Conservation (phyloP, 2,113 vertebrate species). For the Lutjanus erythropterus region DNA sequence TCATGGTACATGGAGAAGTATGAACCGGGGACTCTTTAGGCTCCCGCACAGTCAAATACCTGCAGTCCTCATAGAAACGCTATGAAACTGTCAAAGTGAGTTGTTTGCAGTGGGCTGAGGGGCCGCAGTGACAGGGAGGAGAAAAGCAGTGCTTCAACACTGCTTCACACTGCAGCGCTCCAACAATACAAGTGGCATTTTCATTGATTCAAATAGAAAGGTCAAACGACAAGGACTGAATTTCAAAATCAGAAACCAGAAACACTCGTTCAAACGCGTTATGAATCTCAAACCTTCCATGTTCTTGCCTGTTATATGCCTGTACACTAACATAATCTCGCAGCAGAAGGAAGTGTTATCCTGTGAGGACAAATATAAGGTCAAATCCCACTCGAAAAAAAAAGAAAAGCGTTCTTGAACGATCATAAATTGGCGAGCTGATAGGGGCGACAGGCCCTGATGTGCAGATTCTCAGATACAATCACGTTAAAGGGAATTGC, state of each 20-base stretch:
- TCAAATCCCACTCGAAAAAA: constrained; percentile 22
- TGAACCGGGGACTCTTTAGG: constrained; percentile 5
- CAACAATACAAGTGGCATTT: constrained; percentile 29
- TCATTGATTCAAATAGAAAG: constrained; percentile 48
- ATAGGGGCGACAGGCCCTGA: constrained; percentile 55
- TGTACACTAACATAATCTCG: background rate
- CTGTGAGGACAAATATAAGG: constrained; percentile 52
- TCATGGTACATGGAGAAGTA: constrained; percentile 7
- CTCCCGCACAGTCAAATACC: constrained; percentile 46
- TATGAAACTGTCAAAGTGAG: constrained; percentile 69
- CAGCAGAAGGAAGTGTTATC: constrained; percentile 15
- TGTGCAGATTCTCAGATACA: constrained; percentile 75
- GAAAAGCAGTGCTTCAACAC: constrained; percentile 34
- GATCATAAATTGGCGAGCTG: constrained; percentile 60
- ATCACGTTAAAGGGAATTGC: constrained; percentile 78
- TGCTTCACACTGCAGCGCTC: constrained; percentile 47
- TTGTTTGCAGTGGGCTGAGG: constrained; percentile 64
- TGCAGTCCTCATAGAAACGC: constrained; percentile 53
- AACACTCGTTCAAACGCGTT: constrained; percentile 6
- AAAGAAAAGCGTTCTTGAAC: constrained; percentile 6
- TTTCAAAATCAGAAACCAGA: constrained; percentile 15
- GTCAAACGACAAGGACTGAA: constrained; percentile 42
- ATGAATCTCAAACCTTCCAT: constrained; percentile 11
- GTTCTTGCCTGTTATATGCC: background rate
- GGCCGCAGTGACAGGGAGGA: constrained; percentile 56